A percentile compares a stretch with the other conserved stretches of the same genome.
These are phyloP conservation scores for Incurvaria masculella DNA, from an alignment of 2,888 invertebrate species.

Conservation along the genomic window DNA sequence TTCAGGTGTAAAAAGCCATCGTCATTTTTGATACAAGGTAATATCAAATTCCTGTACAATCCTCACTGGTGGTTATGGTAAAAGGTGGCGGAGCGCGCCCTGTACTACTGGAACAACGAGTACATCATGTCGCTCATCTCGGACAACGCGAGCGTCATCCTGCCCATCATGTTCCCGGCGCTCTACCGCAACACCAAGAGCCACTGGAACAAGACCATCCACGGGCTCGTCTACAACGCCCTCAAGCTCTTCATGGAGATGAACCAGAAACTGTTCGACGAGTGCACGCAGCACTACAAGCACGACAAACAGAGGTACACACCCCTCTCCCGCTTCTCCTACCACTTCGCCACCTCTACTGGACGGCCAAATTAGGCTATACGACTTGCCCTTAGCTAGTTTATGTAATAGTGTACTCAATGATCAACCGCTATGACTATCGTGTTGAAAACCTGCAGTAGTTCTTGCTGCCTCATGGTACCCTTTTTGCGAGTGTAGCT, in stretches of 20 bases:
- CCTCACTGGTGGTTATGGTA: too few species aligned
- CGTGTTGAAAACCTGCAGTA: too few species aligned
- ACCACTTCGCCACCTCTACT: too few species aligned
- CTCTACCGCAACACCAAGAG: constrained; percentile 98
- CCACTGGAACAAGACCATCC: constrained; percentile 99
- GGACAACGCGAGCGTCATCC: constrained; percentile 95
- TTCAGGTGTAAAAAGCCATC: too few species aligned
- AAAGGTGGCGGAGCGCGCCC: constrained; percentile 97
- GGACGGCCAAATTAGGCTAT: too few species aligned
- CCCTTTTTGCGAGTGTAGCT: too few species aligned
- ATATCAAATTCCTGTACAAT: too few species aligned
- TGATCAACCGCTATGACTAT: too few species aligned
- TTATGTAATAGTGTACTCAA: too few species aligned
- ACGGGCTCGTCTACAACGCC: constrained; percentile 99
- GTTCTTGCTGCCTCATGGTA: too few species aligned
- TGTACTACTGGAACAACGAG: constrained; percentile 99
- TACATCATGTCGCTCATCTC: constrained; percentile 99
- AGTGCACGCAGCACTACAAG: constrained; percentile 93
- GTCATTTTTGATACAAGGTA: too few species aligned
- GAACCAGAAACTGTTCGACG: constrained; percentile 99
- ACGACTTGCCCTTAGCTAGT: too few species aligned
- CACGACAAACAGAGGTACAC: constrained; percentile 79
- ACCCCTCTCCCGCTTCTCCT: background rate
- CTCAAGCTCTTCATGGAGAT: constrained; percentile 99
- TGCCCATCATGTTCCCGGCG: constrained; percentile 99